Base-by-base conservation (phyloP, 2,888 invertebrate genomes). In the Automeris io region DNA sequence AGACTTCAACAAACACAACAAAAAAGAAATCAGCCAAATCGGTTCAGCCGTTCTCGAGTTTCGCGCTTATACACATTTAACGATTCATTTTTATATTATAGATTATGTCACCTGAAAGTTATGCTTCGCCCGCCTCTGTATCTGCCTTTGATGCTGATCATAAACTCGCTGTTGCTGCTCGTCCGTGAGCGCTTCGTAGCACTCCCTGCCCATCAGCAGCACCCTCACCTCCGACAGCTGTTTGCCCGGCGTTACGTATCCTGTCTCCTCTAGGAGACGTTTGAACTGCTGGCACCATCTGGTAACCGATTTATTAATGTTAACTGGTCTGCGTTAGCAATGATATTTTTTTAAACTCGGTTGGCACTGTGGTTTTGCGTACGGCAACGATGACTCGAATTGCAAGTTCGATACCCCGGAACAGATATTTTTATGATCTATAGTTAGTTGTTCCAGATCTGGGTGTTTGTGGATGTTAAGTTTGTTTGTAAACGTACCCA, bases 231-330 rank as follows among this genome's bases (percentile, higher is more conserved):
- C 98, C 0, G 93, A 92, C 48, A 98, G 80, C 57, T 94, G 92
- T 78, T 97, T 97, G n/a, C 98, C 98, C 1, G 97, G 96, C 0
- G 96, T 97, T 19, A 98, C 96, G 76, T 97, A 97, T 2, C 95
- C 95, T 0, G 97, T 97, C 74, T 97, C 97, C 73, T 96, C 95
- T 39, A 98, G 88, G 12, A 98, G 88, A 64, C 95, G 93, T 75
- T 96, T 96, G 82, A 98, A 98, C 70, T 97, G 96, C 65, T 95
- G 94, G 72, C 96, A 95, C 93, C 95, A 94, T 78, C 97, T 97
- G 71, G 2, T 33, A n/a, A n/a, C n/a, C 8, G 18, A 7, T 9
- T 29, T 2, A 12, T 8, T 29, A 3, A n/a, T n/a, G n/a, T n/a
- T n/a, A n/a, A n/a, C n/a, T n/a, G n/a, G 9, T 9, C 12, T 29